Evolutionary conservation across 2,113 vertebrate genomes (phyloP).

Genomic region (Notiomystis cincta): DNA sequence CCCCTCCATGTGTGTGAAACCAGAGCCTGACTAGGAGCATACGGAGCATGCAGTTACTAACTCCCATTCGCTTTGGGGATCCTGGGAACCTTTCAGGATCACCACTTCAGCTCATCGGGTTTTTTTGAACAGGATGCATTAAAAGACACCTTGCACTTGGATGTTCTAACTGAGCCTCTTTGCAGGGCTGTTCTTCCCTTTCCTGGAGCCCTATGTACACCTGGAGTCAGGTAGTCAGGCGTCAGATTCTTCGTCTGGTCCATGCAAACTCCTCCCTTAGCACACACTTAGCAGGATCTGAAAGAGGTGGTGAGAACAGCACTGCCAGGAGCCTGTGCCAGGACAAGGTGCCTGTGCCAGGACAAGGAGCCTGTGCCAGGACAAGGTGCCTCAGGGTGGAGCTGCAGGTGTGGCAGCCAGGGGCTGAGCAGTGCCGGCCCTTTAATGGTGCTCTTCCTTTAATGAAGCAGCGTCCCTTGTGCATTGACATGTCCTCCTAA

Average conservation of each 20-base stretch:
- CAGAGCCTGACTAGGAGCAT: background rate
- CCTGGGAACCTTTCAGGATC: background rate
- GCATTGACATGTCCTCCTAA: background rate
- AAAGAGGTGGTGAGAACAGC: background rate
- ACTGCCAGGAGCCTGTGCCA: background rate
- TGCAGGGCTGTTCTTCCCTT: background rate
- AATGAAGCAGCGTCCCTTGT: background rate
- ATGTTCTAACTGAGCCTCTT: background rate
- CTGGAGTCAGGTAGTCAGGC: background rate
- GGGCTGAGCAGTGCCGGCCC: background rate
- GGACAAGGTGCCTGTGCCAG: background rate
- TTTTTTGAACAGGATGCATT: background rate
- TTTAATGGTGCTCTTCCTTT: background rate
- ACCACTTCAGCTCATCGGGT: background rate
- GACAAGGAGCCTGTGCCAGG: too few relatives aligned
- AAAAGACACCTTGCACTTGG: background rate
- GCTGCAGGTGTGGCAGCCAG: accelerated
- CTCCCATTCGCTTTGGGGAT: background rate
- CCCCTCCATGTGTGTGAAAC: background rate
- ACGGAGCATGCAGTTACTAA: background rate
- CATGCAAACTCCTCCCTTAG: background rate
- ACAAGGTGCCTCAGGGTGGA: background rate
- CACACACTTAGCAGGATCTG: background rate
- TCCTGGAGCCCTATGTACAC: background rate
- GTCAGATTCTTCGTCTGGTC: background rate